Percentiles rank a stretch among this genome's conserved stretches.
Evolutionary conservation across 2,113 vertebrate species (phyloP).

Genomic region (Lepus timidus): DNA sequence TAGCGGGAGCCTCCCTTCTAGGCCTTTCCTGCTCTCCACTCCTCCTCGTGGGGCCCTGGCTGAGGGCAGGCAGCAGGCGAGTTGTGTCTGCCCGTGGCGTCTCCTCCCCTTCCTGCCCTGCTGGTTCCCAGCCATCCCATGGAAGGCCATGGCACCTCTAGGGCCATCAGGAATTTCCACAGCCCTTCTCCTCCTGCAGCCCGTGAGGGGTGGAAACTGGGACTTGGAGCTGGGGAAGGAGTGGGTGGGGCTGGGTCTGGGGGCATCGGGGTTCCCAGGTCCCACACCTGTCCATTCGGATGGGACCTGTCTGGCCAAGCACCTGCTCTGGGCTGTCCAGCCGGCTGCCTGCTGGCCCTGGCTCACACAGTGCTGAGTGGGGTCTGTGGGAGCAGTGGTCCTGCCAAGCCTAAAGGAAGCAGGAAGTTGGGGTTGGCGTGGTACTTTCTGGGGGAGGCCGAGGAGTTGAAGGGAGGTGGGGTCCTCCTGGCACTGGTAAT

Average conservation of each 20-base stretch:
- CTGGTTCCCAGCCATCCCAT: too few relatives aligned
- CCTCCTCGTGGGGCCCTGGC: background rate
- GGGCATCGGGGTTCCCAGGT: background rate
- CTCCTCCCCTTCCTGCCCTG: background rate
- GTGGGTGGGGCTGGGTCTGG: background rate
- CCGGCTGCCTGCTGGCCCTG: background rate
- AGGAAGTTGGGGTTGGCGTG: too few relatives aligned
- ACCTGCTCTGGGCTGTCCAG: background rate
- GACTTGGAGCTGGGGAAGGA: background rate
- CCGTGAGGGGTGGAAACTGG: background rate
- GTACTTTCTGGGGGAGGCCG: background rate
- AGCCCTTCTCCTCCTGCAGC: background rate
- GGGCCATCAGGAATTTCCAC: background rate
- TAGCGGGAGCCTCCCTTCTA: rapidly evolving
- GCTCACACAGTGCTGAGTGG: background rate
- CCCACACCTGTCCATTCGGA: background rate
- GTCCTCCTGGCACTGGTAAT: background rate
- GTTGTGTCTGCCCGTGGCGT: too few relatives aligned
- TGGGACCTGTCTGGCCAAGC: background rate
- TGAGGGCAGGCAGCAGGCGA: rapidly evolving
- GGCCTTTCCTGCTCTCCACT: background rate
- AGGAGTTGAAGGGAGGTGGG: background rate
- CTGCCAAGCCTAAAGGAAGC: background rate
- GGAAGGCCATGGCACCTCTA: background rate
- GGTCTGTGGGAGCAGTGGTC: rapidly evolving